Conservation (phyloP, 2,888 invertebrate species). For the Aethes cnicana region DNA sequence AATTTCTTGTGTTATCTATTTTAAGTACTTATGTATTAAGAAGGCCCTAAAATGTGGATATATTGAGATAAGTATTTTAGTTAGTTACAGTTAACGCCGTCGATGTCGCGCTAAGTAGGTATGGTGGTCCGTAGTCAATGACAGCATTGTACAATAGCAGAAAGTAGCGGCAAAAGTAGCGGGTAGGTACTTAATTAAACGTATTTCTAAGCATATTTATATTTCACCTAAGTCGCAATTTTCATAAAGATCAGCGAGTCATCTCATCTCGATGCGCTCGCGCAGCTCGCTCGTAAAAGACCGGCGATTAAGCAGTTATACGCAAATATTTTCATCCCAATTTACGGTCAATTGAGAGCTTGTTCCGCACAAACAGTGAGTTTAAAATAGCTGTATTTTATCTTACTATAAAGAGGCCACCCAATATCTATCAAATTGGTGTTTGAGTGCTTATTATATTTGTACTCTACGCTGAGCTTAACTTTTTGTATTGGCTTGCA, state of each 20-base stretch:
- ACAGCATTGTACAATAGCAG: too few species aligned
- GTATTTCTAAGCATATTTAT: not conserved
- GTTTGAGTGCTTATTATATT: conserved; percentile 23
- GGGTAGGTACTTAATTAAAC: not conserved
- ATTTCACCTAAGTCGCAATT: not conserved
- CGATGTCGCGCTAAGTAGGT: too few species aligned
- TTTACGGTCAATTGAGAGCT: conserved; percentile 32
- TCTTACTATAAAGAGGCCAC: conserved; percentile 22
- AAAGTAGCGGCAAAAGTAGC: too few species aligned
- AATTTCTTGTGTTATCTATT: too few species aligned
- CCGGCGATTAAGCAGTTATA: conserved; percentile 29
- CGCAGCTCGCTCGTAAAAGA: conserved; percentile 26
- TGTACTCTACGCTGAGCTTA: not conserved
- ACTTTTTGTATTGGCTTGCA: not conserved
- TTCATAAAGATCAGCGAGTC: conserved; percentile 13
- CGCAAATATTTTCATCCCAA: conserved; percentile 32
- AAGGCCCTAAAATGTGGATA: too few species aligned
- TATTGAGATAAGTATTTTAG: too few species aligned
- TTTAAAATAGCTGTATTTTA: conserved; percentile 17
- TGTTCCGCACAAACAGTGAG: conserved; percentile 26
- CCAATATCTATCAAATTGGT: conserved; percentile 23
- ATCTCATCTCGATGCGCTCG: not conserved
- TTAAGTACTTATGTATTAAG: too few species aligned
- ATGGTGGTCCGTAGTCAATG: too few species aligned
- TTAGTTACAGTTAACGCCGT: too few species aligned